Base-by-base conservation (phyloP, 2,797 vertebrate genomes). In the Cossypha heuglini region DNA sequence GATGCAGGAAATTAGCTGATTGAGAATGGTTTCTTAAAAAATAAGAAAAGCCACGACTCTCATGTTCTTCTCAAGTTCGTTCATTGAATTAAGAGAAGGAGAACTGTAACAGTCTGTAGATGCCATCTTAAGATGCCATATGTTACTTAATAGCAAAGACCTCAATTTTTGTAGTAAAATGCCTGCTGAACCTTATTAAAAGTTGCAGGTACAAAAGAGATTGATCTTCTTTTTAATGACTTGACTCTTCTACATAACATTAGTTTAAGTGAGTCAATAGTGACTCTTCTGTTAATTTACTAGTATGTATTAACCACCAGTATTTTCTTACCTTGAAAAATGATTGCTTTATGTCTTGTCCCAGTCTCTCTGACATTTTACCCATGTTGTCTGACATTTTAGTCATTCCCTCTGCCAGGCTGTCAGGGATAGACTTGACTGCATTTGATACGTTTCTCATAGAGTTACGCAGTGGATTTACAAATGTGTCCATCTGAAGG, bases 381-480 rank as follows among this genome's bases (percentile, higher is more conserved):
- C 99, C 99, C 99, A 99, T 98, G 98, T 99, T 99, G 98, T 99
- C 99, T 49, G 99, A 99, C 97, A 99, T 99, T 97, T 99, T 99
- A 97, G 97, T 99, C 99, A 99, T 99, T 94, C 99, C 99, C 96
- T 99, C 99, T 52, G 99, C 99, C 97, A 99, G 98, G 96, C 99
- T 99, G 98, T 99, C 99, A 58, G 99, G 99, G 92, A 99, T 97
- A 57, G 98, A 98, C 98, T 99, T 99, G 90, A 99, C 99, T 18
- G 98, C 99, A 86, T 99, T 99, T 96, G 99, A 99, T 97, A 99
- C 97, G 69, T 99, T 99, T 97, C 99, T 98, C 99, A 99, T 99
- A 97, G 99, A 99, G 98, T 99, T 99, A 96, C 99, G 98, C 95
- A 99, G 97, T 51, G 99, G 99, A 97, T 99, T 99, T 96, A 99